These are phyloP conservation scores for Phaethon lepturus DNA, from an alignment of 2,113 vertebrate species.

Conservation along the genomic window DNA sequence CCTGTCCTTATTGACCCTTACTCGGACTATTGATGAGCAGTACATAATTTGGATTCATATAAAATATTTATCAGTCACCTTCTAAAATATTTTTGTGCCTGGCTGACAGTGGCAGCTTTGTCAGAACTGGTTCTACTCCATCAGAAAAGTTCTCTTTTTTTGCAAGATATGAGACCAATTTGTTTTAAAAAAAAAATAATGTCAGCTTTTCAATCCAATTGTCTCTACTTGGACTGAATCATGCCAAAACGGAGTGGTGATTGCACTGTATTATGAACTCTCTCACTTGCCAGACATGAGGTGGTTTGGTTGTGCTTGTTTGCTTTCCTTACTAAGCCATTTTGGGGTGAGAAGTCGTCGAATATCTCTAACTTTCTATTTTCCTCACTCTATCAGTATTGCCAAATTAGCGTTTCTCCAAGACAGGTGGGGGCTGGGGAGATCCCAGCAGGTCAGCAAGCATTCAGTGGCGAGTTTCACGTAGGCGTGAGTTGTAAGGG, in stretches of 20 bases:
- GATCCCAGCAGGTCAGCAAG: neutral
- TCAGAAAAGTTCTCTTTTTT: neutral
- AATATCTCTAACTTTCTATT: neutral
- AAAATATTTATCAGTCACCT: neutral
- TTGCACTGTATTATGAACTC: conserved; percentile 36
- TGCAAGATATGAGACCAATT: neutral
- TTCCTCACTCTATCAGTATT: conserved; percentile 29
- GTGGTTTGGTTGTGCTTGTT: conserved; percentile 28
- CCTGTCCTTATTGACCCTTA: neutral
- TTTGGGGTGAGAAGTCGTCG: conserved; percentile 22
- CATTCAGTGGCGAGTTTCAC: neutral
- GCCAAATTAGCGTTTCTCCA: conserved; percentile 17
- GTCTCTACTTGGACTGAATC: neutral
- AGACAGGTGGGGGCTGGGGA: neutral
- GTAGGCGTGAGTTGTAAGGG: neutral
- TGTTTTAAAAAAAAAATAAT: neutral
- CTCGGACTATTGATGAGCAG: neutral
- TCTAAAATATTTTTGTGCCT: neutral
- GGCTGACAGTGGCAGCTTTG: neutral
- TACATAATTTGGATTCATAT: neutral
- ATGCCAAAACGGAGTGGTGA: conserved; percentile 30
- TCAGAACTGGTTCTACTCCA: conserved; percentile 18
- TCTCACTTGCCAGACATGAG: neutral
- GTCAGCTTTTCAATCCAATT: neutral
- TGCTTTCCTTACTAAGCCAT: conserved; percentile 56